Percentiles rank a stretch among this genome's conserved stretches.
Conservation (phyloP, 2,797 vertebrate species). For the Sebastes glaucus region DNA sequence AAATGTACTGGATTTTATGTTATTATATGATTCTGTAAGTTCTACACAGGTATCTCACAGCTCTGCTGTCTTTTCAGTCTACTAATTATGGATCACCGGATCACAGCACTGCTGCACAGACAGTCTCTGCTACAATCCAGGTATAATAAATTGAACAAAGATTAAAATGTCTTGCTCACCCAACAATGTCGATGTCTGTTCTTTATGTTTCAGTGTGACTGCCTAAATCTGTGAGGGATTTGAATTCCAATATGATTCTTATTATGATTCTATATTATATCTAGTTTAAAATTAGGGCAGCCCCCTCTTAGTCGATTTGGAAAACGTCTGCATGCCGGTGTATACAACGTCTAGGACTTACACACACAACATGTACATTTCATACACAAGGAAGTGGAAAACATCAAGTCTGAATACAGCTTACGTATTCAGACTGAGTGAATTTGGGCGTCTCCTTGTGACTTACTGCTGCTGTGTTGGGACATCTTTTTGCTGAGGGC, state of each 20-base stretch:
- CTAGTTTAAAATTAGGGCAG: neutral
- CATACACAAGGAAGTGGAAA: neutral
- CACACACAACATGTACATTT: neutral
- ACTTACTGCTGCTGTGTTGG: conserved; percentile 51
- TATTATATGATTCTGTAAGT: neutral
- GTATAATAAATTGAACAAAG: conserved; percentile 6
- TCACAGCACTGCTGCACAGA: conserved; percentile 3
- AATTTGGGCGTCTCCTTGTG: conserved; percentile 40
- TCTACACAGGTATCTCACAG: neutral
- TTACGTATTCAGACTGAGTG: conserved; percentile 20
- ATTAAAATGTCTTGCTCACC: neutral
- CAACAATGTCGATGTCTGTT: neutral
- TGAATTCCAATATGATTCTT: neutral
- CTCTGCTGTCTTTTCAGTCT: neutral
- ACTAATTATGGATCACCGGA: conserved; percentile 9
- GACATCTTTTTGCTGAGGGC: conserved; percentile 75
- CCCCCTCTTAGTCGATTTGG: neutral
- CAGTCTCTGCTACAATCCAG: neutral
- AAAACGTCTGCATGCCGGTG: neutral
- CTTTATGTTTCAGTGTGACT: neutral
- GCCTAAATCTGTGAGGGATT: neutral
- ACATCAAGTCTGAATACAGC: conserved; percentile 23
- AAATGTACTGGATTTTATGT: neutral
- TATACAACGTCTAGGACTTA: neutral
- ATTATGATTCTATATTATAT: neutral